phyloP scores from a whole-genome alignment of 2,113 vertebrate genomes.

The Notechis scutatus region DNA sequence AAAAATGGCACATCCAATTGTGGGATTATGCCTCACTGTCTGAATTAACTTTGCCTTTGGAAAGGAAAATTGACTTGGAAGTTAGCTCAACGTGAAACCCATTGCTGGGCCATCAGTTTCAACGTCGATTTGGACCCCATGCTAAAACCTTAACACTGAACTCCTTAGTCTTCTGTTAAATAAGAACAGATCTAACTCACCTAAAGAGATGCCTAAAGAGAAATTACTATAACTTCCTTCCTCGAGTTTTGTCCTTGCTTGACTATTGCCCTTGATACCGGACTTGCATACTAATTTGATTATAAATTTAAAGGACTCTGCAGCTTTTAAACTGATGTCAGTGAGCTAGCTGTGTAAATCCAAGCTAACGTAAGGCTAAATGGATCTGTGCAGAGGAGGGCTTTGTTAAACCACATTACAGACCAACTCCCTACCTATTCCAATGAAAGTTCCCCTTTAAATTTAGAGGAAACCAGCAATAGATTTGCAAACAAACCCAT shows the following conservation, averaged over 20 bases:
- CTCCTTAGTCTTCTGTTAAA: neutral
- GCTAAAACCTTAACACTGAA: neutral
- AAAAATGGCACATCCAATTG: neutral
- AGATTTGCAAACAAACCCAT: conserved; percentile 42
- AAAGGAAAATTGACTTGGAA: neutral
- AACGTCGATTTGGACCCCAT: neutral
- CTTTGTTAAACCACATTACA: neutral
- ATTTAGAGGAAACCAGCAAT: conserved; percentile 41
- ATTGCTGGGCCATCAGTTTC: neutral
- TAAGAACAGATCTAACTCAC: neutral
- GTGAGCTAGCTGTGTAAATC: neutral
- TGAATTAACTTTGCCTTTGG: neutral
- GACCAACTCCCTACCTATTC: neutral
- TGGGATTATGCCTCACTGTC: neutral
- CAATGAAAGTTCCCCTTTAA: conserved; percentile 1
- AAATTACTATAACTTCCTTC: neutral
- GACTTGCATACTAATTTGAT: neutral
- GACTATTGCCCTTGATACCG: neutral
- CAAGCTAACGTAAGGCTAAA: neutral
- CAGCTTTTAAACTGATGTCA: neutral
- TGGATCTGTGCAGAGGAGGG: neutral
- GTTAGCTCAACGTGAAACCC: neutral
- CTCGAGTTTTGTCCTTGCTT: neutral
- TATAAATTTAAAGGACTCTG: neutral
- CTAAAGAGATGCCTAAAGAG: neutral